These are phyloP conservation scores for Bombus soroeensis DNA, from an alignment of 1,140 invertebrate genomes.

Conservation along the genomic window DNA sequence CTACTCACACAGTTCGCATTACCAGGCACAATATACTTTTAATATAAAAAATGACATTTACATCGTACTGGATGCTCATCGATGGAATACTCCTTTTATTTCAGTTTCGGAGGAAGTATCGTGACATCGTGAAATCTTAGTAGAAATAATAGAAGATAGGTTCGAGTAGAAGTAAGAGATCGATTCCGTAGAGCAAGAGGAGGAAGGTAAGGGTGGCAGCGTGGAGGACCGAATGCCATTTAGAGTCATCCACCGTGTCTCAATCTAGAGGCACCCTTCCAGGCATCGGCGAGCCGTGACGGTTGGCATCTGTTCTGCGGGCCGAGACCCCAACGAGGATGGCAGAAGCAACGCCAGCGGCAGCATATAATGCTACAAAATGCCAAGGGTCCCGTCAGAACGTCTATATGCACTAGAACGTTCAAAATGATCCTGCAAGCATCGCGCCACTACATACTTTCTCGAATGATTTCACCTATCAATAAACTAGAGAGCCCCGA, in stretches of 20 bases:
- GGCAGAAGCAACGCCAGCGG: slow-evolving; percentile 58
- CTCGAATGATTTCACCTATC: slow-evolving; percentile 71
- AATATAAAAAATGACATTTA: not conserved
- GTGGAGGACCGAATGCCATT: slow-evolving; percentile 75
- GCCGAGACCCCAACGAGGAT: slow-evolving; percentile 70
- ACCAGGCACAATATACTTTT: too few relatives aligned
- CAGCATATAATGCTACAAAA: slow-evolving; percentile 66
- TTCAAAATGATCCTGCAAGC: slow-evolving; percentile 46
- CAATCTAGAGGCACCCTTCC: slow-evolving; percentile 80
- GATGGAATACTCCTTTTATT: not conserved
- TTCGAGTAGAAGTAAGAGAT: slow-evolving; percentile 37
- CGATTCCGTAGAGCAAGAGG: slow-evolving; percentile 23
- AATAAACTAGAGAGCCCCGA: slow-evolving; percentile 56
- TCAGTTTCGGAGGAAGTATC: too few relatives aligned
- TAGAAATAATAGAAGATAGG: slow-evolving; percentile 48
- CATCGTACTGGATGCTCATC: not conserved
- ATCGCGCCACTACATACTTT: slow-evolving; percentile 32
- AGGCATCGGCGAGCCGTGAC: slow-evolving; percentile 81
- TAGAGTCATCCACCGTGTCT: slow-evolving; percentile 82
- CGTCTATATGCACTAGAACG: slow-evolving; percentile 51
- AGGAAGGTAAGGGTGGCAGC: slow-evolving; percentile 41
- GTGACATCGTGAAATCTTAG: slow-evolving; percentile 21
- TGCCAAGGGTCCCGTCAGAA: slow-evolving; percentile 67
- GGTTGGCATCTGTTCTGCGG: slow-evolving; percentile 81
- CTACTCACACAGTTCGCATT: too few relatives aligned